Conservation (phyloP, 2,113 vertebrate species). For the Odontesthes bonariensis region DNA sequence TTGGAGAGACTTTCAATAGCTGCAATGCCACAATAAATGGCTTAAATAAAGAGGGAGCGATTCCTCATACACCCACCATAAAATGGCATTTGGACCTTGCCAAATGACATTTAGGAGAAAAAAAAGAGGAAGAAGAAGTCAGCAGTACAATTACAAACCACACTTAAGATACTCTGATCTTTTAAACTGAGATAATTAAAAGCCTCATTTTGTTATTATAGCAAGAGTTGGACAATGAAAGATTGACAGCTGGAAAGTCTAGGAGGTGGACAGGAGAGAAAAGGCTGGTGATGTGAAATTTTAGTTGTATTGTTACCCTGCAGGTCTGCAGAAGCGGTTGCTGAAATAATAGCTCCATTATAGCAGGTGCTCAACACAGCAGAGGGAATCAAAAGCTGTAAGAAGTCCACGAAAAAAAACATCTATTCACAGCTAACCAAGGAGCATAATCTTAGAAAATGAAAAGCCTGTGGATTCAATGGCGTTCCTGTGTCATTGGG, state of each 20-base stretch:
- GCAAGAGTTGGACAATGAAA: conserved; percentile 57
- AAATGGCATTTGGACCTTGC: conserved; percentile 81
- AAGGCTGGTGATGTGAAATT: conserved; percentile 36
- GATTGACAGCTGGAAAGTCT: conserved; percentile 51
- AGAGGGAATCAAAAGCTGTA: conserved; percentile 31
- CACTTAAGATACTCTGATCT: conserved; percentile 66
- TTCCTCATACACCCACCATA: conserved; percentile 80
- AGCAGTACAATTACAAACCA: conserved; percentile 76
- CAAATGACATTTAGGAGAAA: conserved; percentile 76
- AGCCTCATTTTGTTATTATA: conserved; percentile 54
- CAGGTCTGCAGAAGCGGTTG: conserved; percentile 22
- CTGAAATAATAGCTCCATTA: conserved; percentile 49
- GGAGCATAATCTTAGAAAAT: conserved; percentile 45
- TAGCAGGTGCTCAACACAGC: conserved; percentile 2
- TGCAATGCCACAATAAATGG: conserved; percentile 82
- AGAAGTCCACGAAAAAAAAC: conserved; percentile 11
- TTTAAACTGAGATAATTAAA: conserved; percentile 74
- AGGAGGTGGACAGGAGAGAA: conserved; percentile 42
- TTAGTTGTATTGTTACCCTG: conserved; percentile 58
- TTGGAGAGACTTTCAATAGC: conserved; percentile 83
- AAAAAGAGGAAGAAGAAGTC: conserved; percentile 31
- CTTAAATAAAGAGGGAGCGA: conserved; percentile 83
- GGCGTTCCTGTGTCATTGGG: conserved; percentile 30
- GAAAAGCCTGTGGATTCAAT: conserved; percentile 47
- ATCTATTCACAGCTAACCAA: conserved; percentile 35